phyloP scores from a whole-genome alignment of 2,113 vertebrate genomes.

The Cephalopholis sonnerati region DNA sequence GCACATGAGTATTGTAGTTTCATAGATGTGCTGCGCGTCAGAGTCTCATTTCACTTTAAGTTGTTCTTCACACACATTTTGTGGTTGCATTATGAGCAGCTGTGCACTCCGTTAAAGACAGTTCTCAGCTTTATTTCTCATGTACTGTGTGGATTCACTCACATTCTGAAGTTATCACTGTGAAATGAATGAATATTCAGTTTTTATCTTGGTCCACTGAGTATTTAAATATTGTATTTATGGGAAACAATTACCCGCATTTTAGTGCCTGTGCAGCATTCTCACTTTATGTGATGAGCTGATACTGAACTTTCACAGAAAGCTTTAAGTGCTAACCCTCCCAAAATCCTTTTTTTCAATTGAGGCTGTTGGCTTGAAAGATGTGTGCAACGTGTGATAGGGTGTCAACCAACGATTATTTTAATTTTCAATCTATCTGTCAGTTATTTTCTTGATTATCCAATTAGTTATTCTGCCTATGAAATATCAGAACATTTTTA shows the following conservation, averaged over 20 bases:
- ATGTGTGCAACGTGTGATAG: not conserved
- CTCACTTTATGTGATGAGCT: not conserved
- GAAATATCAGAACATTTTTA: no score
- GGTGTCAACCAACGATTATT: no score
- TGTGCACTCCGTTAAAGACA: not conserved
- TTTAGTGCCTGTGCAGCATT: not conserved
- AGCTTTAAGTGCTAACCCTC: no score
- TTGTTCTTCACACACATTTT: not conserved
- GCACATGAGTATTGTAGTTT: not conserved
- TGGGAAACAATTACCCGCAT: not conserved
- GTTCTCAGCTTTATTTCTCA: constrained; percentile 23
- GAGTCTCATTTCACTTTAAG: not conserved
- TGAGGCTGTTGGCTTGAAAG: not conserved
- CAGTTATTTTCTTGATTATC: no score
- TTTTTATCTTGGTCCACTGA: not conserved
- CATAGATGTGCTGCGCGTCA: not conserved
- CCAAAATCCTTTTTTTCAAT: not conserved
- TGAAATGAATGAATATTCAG: constrained; percentile 23
- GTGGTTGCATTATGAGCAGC: not conserved
- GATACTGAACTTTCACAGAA: not conserved
- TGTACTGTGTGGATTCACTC: constrained; percentile 13
- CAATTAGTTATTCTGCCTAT: no score
- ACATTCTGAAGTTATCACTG: constrained; percentile 34
- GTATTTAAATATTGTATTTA: constrained; percentile 4
- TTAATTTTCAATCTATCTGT: no score